These are phyloP conservation scores for Plestiodon gilberti DNA, from an alignment of 2,113 vertebrate species.

Conservation along the genomic window DNA sequence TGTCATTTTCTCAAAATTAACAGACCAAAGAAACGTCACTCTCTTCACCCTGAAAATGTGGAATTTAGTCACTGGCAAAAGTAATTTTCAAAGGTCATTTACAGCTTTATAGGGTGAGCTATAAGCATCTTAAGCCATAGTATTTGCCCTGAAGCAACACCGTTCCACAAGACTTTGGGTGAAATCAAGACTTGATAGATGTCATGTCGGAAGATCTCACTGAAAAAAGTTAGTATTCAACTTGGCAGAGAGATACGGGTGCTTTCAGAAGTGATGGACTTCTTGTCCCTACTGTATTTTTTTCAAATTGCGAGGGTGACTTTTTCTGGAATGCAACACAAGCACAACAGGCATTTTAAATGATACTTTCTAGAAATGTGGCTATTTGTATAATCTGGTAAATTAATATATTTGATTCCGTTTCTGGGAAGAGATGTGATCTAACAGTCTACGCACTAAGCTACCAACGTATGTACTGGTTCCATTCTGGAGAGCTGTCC, in stretches of 20 bases:
- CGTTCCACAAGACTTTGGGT: not conserved
- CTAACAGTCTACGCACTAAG: not conserved
- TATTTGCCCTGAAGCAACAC: not conserved
- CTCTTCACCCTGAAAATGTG: constrained; percentile 33
- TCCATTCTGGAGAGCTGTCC: too few species aligned
- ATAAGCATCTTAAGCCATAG: not conserved
- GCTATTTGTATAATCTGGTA: not conserved
- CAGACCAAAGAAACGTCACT: constrained; percentile 23
- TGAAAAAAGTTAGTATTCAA: not conserved
- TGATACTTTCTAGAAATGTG: not conserved
- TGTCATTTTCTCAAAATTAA: constrained; percentile 36
- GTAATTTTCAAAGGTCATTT: constrained; percentile 22
- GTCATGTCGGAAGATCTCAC: not conserved
- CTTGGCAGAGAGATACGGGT: not conserved
- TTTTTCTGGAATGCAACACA: not conserved
- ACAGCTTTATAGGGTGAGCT: not conserved
- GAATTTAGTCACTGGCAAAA: constrained; percentile 25
- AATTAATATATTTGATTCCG: not conserved
- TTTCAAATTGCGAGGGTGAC: not conserved
- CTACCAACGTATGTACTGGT: too few species aligned
- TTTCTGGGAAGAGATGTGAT: not conserved
- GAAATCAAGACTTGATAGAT: not conserved
- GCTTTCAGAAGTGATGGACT: not conserved
- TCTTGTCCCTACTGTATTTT: not conserved
- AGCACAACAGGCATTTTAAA: too few species aligned